phyloP scores from a whole-genome alignment of 1,140 invertebrate genomes.

The Neodiprion virginianus region DNA sequence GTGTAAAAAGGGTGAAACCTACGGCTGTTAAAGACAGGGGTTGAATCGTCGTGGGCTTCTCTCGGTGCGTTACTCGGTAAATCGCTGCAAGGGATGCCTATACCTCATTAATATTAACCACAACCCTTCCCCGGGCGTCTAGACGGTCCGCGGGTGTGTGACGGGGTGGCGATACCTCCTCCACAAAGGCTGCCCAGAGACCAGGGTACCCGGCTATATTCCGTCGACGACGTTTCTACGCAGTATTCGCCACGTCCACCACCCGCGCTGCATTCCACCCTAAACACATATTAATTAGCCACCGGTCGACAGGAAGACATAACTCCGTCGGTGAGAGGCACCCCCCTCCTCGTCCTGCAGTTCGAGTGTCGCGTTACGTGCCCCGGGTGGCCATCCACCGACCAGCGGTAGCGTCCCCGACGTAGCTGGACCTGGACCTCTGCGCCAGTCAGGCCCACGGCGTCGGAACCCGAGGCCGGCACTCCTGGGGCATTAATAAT shows the following conservation, averaged over 20 bases:
- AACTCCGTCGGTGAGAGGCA: constrained; percentile 43
- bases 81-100: background rate
- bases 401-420: background rate
- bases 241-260: constrained; percentile 1
- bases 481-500: constrained; percentile 58
- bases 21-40: no score
- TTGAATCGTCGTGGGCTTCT: no score
- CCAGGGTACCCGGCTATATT: background rate
- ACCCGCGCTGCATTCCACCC: constrained; percentile 35
- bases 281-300: constrained; percentile 56
- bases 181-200: background rate
- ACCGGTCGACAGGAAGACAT: constrained; percentile 48
- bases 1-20: no score
- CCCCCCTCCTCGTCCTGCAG: constrained; percentile 18
- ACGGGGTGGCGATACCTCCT: background rate
- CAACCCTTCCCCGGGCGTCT: background rate
- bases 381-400: constrained; percentile 15
- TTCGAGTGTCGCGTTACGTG: constrained; percentile 52
- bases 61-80: no score
- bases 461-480: constrained; percentile 50
- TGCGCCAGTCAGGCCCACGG: constrained; percentile 30
- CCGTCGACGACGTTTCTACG: background rate
- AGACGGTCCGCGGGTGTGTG: background rate
- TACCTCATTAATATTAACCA: constrained; percentile 4
- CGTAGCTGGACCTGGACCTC: constrained; percentile 38